phyloP scores from a whole-genome alignment of 2,113 vertebrate genomes.

The Grammomys surdaster region DNA sequence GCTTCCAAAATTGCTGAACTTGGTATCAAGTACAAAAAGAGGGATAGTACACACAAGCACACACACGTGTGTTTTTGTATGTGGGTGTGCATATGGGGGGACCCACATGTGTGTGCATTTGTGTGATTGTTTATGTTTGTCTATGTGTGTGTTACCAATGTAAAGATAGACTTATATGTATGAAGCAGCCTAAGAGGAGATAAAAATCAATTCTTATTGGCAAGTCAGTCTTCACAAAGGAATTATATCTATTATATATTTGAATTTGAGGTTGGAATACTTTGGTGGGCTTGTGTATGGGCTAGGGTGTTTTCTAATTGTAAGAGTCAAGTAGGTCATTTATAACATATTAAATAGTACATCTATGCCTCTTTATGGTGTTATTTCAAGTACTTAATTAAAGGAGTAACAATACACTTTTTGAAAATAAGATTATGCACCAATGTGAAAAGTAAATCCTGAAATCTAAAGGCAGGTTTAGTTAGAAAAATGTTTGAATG shows the following conservation, averaged over 20 bases:
- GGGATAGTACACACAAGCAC: too few species aligned
- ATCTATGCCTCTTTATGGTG: not conserved
- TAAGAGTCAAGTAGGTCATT: not conserved
- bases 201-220: slow-evolving; percentile 7
- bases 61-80: not conserved
- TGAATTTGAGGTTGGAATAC: not conserved
- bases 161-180: not conserved
- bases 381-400: slow-evolving; percentile 4
- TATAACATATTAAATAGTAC: not conserved
- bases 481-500: not conserved
- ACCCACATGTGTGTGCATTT: not conserved
- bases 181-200: not conserved
- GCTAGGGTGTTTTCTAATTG: not conserved
- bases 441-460: not conserved
- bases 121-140: not conserved
- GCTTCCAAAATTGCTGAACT: not conserved
- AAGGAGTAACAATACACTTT: slow-evolving; percentile 26
- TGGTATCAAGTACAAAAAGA: not conserved
- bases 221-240: not conserved
- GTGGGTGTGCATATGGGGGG: not conserved
- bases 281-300: not conserved
- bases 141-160: not conserved
- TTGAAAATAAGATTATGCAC: slow-evolving; percentile 3
- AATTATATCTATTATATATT: not conserved
- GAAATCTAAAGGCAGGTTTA: not conserved